A percentile compares a stretch with the other conserved stretches of the same genome.
These are phyloP conservation scores for Leptocoma aspasia DNA, from an alignment of 2,113 vertebrate species.

Conservation along the genomic window DNA sequence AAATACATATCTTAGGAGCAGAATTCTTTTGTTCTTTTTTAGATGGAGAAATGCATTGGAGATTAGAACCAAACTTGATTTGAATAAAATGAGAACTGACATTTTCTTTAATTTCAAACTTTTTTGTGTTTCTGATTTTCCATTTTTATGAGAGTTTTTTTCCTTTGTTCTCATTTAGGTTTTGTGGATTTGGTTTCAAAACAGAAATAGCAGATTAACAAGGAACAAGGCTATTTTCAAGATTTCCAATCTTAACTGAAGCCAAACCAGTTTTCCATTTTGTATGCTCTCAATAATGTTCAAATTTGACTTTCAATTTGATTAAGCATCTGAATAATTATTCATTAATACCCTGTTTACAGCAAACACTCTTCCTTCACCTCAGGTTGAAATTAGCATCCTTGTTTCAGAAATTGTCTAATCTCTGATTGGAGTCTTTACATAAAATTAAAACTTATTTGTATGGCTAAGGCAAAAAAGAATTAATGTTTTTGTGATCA, in stretches of 20 bases:
- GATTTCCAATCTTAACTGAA: neutral
- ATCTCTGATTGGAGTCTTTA: neutral
- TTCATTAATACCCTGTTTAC: neutral
- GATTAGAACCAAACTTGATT: neutral
- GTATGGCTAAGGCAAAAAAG: neutral
- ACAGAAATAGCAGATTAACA: neutral
- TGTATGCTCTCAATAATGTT: neutral
- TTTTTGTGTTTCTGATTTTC: neutral
- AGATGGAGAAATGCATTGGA: neutral
- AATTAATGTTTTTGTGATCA: neutral
- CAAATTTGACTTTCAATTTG: neutral
- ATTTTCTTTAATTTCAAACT: neutral
- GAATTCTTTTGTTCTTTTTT: neutral
- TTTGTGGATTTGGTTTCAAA: neutral
- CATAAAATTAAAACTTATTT: neutral
- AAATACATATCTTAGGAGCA: neutral
- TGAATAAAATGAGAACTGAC: neutral
- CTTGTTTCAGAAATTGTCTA: neutral
- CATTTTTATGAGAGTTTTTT: neutral
- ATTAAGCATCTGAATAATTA: neutral
- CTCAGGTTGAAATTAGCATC: neutral
- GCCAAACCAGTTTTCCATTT: neutral
- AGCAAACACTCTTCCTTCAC: neutral
- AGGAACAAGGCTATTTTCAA: neutral
- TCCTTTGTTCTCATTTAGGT: too few relatives aligned